Conservation (phyloP, 1,140 invertebrate species). For the Sinella curviseta region DNA sequence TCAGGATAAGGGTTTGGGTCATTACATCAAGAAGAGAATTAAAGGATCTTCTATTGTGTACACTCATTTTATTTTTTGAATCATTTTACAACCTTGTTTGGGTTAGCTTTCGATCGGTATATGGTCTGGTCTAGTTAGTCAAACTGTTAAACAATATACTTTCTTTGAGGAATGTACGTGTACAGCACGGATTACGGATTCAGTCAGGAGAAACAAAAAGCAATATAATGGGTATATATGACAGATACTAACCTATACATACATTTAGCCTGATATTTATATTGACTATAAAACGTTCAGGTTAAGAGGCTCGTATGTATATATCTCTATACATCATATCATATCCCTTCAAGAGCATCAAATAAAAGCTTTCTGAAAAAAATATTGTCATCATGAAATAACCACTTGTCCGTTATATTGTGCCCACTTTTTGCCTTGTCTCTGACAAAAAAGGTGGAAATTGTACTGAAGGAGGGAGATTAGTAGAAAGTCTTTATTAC, state of each 20-base stretch:
- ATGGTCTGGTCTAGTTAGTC: background rate
- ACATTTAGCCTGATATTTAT: no score
- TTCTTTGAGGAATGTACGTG: background rate
- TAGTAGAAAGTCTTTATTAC: background rate
- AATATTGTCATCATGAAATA: conserved; percentile 18
- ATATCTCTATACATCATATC: background rate
- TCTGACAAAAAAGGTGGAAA: background rate
- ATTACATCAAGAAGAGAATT: background rate
- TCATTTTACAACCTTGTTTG: conserved; percentile 22
- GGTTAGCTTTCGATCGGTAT: background rate
- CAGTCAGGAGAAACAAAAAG: no score
- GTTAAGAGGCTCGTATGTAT: no score
- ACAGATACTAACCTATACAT: no score
- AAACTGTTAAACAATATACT: background rate
- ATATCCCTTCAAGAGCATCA: background rate
- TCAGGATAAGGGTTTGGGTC: background rate
- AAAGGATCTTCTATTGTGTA: conserved; percentile 19
- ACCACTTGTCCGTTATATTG: conserved; percentile 23
- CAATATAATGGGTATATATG: no score
- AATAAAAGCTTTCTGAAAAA: background rate
- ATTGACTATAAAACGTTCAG: no score
- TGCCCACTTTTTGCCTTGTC: conserved; percentile 6
- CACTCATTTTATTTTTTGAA: background rate
- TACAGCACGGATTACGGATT: no score
- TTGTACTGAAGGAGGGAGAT: background rate